phyloP scores from a whole-genome alignment of 2,797 vertebrate species.

The Aldrovandia affinis region DNA sequence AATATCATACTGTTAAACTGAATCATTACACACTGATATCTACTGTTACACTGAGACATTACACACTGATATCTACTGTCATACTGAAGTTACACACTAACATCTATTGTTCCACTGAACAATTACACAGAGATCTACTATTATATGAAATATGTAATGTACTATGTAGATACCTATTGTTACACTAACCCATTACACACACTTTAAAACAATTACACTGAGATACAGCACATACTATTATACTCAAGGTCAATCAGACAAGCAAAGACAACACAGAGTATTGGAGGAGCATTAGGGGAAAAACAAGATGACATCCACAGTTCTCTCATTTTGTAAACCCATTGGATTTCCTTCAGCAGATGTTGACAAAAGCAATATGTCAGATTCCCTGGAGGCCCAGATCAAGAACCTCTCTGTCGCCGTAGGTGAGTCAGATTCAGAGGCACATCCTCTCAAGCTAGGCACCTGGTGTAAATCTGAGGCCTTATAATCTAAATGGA shows the following conservation, averaged over 20 bases:
- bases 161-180: background rate
- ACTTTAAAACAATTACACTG: too few species aligned
- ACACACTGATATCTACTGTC: background rate
- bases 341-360: background rate
- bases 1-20: background rate
- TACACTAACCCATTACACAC: background rate
- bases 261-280: too few species aligned
- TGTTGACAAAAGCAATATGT: background rate
- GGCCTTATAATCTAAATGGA: too few species aligned
- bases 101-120: background rate
- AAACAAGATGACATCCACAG: too few species aligned
- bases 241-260: too few species aligned
- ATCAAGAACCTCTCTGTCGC: background rate
- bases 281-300: too few species aligned
- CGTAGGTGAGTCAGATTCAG: background rate
- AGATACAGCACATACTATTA: too few species aligned
- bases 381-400: constrained; percentile 11
- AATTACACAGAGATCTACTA: background rate
- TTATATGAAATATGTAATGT: background rate
- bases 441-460: too few species aligned
- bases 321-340: too few species aligned
- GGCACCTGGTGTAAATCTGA: too few species aligned
- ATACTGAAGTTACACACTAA: background rate
- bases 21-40: background rate
- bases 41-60: background rate